These are phyloP conservation scores for Dolomedes plantarius DNA, from an alignment of 2,888 invertebrate genomes.

Conservation along the genomic window DNA sequence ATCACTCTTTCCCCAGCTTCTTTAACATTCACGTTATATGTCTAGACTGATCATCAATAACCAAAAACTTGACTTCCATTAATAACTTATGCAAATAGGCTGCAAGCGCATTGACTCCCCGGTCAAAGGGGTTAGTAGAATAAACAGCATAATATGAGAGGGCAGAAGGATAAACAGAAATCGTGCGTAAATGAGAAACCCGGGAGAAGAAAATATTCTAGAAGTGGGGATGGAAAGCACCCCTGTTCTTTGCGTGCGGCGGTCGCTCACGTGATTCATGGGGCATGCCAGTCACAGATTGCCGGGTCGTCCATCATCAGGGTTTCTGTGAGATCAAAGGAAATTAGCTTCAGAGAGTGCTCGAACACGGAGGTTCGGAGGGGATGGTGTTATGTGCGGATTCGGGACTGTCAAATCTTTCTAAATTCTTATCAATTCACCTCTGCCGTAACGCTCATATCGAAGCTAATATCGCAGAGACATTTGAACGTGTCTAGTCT, in stretches of 20 bases:
- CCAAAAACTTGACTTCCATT: background rate
- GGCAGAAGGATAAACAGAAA: background rate
- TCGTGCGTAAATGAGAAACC: background rate
- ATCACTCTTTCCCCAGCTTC: too few species aligned
- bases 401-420: background rate
- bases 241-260: background rate
- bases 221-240: background rate
- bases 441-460: too few species aligned
- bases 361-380: background rate
- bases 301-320: constrained; percentile 48
- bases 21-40: too few species aligned
- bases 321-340: constrained; percentile 29
- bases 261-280: constrained; percentile 39
- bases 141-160: too few species aligned
- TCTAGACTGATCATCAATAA: too few species aligned
- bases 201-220: background rate
- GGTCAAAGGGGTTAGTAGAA: constrained; percentile 1
- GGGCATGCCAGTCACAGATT: constrained; percentile 38
- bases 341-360: constrained; percentile 36
- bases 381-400: background rate
- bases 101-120: background rate
- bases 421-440: background rate
- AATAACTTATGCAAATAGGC: background rate
- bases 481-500: too few species aligned
- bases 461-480: too few species aligned